Percentiles rank a stretch among this genome's conserved stretches.
These are phyloP conservation scores for Eucidaris tribuloides DNA, from an alignment of 35 echinoderm and acorn worm species.

Conservation along the genomic window DNA sequence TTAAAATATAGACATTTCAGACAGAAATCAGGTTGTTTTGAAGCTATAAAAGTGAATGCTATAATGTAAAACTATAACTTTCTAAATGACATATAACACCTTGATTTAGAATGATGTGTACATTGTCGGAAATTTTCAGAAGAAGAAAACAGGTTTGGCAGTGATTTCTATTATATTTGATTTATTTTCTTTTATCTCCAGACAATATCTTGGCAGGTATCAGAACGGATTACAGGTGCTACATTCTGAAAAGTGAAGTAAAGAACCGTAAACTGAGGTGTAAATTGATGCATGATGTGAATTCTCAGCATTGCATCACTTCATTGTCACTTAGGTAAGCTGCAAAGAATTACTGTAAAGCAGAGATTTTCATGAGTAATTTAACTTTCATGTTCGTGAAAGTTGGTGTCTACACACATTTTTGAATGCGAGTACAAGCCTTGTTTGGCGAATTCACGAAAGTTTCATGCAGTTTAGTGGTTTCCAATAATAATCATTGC, in stretches of 20 bases:
- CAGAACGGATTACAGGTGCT: not conserved
- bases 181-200: not conserved
- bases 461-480: no score
- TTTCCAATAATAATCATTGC: no score
- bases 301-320: not conserved
- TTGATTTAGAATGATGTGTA: not conserved
- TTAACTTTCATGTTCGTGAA: no score
- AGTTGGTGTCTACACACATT: no score
- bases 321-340: constrained; percentile 5
- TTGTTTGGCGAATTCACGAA: no score
- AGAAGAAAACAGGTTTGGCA: not conserved
- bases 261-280: not conserved
- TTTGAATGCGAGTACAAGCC: no score
- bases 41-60: not conserved
- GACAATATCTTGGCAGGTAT: not conserved
- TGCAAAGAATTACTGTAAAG: no score
- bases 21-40: not conserved
- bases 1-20: no score
- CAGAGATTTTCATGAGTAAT: no score
- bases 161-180: not conserved
- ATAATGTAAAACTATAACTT: not conserved
- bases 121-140: not conserved
- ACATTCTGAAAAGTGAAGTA: not conserved
- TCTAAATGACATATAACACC: not conserved
- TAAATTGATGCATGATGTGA: not conserved